These are phyloP conservation scores for Hydrophis major DNA, from an alignment of 2,797 vertebrate species.

Conservation along the genomic window DNA sequence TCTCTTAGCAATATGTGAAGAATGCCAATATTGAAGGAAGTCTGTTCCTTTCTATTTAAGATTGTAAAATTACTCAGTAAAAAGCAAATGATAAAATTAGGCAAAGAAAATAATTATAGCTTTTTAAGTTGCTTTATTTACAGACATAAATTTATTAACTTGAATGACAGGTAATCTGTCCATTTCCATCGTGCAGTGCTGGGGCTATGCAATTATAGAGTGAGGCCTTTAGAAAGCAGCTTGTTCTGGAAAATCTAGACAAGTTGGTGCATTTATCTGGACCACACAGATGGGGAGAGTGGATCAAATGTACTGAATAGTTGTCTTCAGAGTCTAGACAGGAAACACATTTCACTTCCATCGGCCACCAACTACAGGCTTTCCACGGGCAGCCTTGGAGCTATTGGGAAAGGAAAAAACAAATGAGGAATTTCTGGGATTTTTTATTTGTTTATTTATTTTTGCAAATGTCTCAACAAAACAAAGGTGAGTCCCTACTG, in stretches of 20 bases:
- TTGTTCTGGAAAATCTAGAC: not conserved
- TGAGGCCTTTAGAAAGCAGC: conserved; percentile 9
- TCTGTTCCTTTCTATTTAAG: not conserved
- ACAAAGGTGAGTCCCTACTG: not conserved
- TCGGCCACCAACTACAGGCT: conserved; percentile 62
- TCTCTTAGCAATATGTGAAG: not conserved
- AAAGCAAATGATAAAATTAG: not conserved
- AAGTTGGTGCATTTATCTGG: not conserved
- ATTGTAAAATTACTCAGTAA: not conserved
- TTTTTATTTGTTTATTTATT: not conserved
- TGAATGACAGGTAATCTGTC: accelerated
- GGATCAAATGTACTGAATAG: conserved; percentile 4
- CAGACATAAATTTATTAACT: conserved; percentile 41
- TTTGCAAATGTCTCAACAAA: not conserved
- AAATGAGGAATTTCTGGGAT: not conserved
- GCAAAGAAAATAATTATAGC: not conserved
- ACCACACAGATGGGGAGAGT: accelerated
- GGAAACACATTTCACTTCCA: conserved; percentile 54
- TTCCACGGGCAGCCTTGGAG: conserved; percentile 63
- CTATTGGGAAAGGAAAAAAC: conserved; percentile 38
- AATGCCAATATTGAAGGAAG: no score
- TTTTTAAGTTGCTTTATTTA: conserved; percentile 63
- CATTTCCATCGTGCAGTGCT: not conserved
- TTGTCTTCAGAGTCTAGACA: not conserved
- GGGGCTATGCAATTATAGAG: not conserved